A percentile compares a stretch with the other conserved stretches of the same genome.
These are phyloP conservation scores for Subanguina moxae DNA, from an alignment of 1,140 invertebrate species.

Conservation along the genomic window DNA sequence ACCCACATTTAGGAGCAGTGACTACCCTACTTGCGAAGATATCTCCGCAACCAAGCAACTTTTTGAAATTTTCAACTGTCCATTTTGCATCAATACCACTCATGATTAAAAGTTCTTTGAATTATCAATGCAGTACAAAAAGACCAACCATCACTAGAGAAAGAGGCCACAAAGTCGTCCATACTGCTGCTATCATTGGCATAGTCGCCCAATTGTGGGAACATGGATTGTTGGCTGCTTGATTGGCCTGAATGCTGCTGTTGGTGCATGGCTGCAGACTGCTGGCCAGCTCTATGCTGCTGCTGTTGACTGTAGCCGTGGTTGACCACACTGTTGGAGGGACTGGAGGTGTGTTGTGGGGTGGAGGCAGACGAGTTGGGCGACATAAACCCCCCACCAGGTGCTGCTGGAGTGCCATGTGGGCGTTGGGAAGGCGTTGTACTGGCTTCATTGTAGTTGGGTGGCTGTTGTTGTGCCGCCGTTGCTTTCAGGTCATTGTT, in stretches of 20 bases:
- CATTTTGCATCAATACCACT: too few species aligned
- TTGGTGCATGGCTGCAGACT: background rate
- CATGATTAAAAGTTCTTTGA: too few species aligned
- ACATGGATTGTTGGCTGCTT: background rate
- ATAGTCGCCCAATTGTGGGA: conserved; percentile 25
- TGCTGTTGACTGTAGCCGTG: conserved; percentile 13
- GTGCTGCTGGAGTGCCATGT: conserved; percentile 14
- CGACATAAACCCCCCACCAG: conserved; percentile 2
- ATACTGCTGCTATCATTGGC: conserved; percentile 6
- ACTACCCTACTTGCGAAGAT: too few species aligned
- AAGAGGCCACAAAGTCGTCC: conserved; percentile 10
- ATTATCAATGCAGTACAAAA: conserved; percentile 9
- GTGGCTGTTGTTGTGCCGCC: background rate
- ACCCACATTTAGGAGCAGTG: too few species aligned
- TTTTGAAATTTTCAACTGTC: too few species aligned
- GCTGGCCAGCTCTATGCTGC: background rate
- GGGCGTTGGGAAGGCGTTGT: conserved; percentile 10
- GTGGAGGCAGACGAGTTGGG: background rate
- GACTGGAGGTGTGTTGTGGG: conserved; percentile 6
- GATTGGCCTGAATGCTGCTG: background rate
- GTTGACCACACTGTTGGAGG: background rate
- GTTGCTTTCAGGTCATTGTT: conserved; percentile 6
- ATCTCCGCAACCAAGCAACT: too few species aligned
- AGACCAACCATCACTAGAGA: conserved; percentile 17
- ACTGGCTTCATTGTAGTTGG: background rate